Base-by-base conservation (phyloP, 2,888 invertebrate species). In the Idaea aversata region DNA sequence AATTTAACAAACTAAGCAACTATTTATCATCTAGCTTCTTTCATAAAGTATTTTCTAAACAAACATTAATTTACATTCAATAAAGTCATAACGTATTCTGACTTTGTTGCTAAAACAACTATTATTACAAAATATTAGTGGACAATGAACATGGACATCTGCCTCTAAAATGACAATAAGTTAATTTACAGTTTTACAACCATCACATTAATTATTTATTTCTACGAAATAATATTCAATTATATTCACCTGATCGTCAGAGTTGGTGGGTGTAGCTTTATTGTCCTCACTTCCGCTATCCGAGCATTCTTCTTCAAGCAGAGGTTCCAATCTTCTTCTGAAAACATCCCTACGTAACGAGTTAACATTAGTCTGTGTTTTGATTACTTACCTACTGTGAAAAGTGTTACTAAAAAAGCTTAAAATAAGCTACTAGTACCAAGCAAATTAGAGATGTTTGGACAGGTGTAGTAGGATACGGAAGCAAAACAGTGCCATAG, bases 271-370 rank as follows among this genome's bases (percentile, higher is more conserved):
- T 10, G 93, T 90, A 1, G 89, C 86, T 67, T 93, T 93, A 75
- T 92, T 90, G 67, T 93, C 89, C 76, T 91, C 90, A 64, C 91
- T 91, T 67, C 81, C 90, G 75, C 95, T 95, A 79, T 96, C 96
- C 25, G 96, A 96, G 69, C 94, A 95, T 38, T 97, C 97, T 88
- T 97, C 97, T 88, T 97, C 97, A 72, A 96, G 94, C 5, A 97
- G 93, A 63, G 97, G 97, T 84, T 97, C 97, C 80, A 97, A 88
- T 75, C 97, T 94, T 87, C 96, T 93, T 85, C 96, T 95, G 84
- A 93, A 94, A 78, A 94, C 90, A 84, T 92, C 92, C 87, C 92
- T 92, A 81, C 69, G 72, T 80, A 72, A 76, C 77, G 73, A 67
- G 67, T 68, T 72, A 72, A 69, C 69, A 84, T 87, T 75, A 76